Percentiles rank a stretch among this genome's conserved stretches.
Conservation (phyloP, 1,140 invertebrate genomes). For the Cherax quadricarinatus region DNA sequence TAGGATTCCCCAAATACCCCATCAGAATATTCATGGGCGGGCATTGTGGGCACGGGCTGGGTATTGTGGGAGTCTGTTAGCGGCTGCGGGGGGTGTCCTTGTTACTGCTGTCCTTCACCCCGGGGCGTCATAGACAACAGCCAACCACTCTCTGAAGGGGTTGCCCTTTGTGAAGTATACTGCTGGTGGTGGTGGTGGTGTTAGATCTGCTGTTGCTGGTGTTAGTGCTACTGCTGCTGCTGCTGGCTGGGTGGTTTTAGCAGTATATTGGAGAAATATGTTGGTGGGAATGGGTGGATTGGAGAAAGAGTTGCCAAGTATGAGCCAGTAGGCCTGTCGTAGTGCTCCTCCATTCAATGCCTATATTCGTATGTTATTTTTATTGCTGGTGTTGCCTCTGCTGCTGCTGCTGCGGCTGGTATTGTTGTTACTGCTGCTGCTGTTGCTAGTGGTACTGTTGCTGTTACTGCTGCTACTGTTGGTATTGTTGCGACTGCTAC, state of each 20-base stretch:
- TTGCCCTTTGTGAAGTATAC: conserved; percentile 20
- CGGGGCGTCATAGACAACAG: conserved; percentile 1
- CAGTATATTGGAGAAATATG: too few species aligned
- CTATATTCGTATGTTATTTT: too few species aligned
- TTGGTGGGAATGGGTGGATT: too few species aligned
- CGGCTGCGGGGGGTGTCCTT: conserved; percentile 30
- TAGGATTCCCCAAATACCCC: conserved; percentile 48
- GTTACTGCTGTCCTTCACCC: conserved; percentile 38
- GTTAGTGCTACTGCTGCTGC: background rate
- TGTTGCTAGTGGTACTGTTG: background rate
- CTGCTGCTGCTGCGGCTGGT: background rate
- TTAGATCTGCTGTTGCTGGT: background rate
- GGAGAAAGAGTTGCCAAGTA: too few species aligned
- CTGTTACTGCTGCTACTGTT: background rate
- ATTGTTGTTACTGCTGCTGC: background rate
- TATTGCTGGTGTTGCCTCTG: background rate
- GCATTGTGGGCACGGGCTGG: conserved; percentile 57
- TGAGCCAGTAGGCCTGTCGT: too few species aligned
- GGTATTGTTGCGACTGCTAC: too few species aligned
- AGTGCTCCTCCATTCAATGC: too few species aligned
- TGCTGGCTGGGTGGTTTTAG: too few species aligned
- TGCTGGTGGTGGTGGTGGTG: background rate
- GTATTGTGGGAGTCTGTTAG: conserved; percentile 52
- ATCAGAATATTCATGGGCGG: conserved; percentile 62
- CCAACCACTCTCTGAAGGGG: conserved; percentile 27